Evolutionary conservation across 2,888 invertebrate species (phyloP).

Genomic region (Leistus spinibarbis): DNA sequence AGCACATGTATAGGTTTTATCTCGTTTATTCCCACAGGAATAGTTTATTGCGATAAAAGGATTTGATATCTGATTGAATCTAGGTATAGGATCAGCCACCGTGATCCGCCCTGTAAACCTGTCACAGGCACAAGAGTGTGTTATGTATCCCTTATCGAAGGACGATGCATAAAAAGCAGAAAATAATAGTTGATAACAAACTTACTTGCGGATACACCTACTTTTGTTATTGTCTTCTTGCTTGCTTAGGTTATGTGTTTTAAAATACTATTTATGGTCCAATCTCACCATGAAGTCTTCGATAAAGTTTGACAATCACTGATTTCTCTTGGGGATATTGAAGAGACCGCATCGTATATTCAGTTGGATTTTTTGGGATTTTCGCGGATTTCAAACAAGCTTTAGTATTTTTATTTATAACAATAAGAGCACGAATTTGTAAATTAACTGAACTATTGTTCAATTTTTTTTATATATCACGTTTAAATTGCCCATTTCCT

Average conservation of each 20-base stretch:
- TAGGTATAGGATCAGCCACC: constrained; percentile 46
- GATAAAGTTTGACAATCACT: not conserved
- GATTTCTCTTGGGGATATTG: not conserved
- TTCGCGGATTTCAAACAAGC: not conserved
- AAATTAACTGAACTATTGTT: too few species aligned
- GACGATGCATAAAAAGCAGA: not conserved
- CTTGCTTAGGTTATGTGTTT: not conserved
- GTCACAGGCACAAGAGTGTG: constrained; percentile 36
- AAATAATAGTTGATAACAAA: not conserved
- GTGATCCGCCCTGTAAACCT: constrained; percentile 48
- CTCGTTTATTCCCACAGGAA: constrained; percentile 43
- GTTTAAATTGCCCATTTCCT: too few species aligned
- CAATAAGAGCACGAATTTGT: not conserved
- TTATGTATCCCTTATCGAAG: not conserved
- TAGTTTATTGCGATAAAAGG: constrained; percentile 52
- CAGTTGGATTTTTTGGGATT: not conserved
- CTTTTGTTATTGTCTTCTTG: too few species aligned
- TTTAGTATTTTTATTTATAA: not conserved
- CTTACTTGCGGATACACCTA: too few species aligned
- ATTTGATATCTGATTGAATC: constrained; percentile 54
- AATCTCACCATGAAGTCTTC: not conserved
- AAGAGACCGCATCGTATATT: not conserved
- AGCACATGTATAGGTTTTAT: not conserved
- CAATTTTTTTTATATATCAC: too few species aligned
- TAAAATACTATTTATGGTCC: not conserved